A percentile compares a stretch with the other conserved stretches of the same genome.
phyloP scores from a whole-genome alignment of 2,888 invertebrate genomes.

The Plutella xylostella region DNA sequence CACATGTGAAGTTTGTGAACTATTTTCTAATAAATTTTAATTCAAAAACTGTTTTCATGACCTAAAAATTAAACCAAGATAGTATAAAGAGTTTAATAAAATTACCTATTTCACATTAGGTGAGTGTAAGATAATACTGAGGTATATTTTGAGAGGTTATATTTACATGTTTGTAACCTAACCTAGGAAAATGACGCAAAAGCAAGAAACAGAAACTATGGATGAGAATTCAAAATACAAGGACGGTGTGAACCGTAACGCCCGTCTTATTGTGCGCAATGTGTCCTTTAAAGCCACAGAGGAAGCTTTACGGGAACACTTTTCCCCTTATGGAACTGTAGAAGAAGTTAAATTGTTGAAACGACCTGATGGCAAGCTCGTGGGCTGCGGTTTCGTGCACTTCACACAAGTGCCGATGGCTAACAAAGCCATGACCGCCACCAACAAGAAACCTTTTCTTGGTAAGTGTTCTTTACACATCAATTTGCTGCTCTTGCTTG shows the following conservation, averaged over 20 bases:
- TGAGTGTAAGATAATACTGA: too few relatives aligned
- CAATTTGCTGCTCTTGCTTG: too few relatives aligned
- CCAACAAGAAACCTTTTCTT: conserved; percentile 75
- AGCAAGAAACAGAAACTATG: not conserved
- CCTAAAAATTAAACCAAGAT: too few relatives aligned
- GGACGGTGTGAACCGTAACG: conserved; percentile 48
- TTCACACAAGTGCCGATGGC: conserved; percentile 82
- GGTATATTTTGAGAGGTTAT: conserved; percentile 37
- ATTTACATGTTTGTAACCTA: conserved; percentile 1
- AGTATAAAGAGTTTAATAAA: too few relatives aligned
- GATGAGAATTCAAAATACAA: conserved; percentile 26
- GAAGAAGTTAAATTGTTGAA: conserved; percentile 81
- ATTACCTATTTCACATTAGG: too few relatives aligned
- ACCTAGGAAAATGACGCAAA: not conserved
- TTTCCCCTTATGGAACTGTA: conserved; percentile 79
- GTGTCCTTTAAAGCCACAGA: conserved; percentile 79
- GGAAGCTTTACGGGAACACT: conserved; percentile 76
- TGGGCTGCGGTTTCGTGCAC: conserved; percentile 93
- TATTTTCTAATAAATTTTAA: too few relatives aligned
- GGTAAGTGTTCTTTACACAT: conserved; percentile 37
- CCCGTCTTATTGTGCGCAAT: conserved; percentile 76
- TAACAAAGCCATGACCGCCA: conserved; percentile 78
- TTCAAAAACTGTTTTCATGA: too few relatives aligned
- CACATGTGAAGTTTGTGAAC: too few relatives aligned
- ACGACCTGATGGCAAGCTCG: conserved; percentile 78